Base-by-base conservation (phyloP, 1,140 invertebrate genomes). In the Araneus ventricosus region DNA sequence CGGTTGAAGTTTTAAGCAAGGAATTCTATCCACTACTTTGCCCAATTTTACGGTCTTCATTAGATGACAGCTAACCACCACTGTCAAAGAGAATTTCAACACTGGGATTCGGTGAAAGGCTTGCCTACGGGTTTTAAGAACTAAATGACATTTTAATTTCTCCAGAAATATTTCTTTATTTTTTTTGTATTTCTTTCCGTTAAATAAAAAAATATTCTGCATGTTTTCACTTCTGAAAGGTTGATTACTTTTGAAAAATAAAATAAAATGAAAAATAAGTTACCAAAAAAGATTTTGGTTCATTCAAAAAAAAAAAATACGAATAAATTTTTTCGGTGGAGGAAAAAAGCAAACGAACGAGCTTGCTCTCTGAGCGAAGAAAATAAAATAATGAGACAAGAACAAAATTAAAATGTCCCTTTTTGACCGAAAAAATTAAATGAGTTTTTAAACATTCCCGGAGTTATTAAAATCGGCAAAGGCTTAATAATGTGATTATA, bases 71-170 rank as follows among this genome's bases (percentile, higher is more conserved):
- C 24, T 22, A 27, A 63, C 34, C 45, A 6, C 75, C 17, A 27
- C 57, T 91, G 89, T 91, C 79, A 91, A 91, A 79, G 75, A 70
- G 88, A 41, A 90, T 59, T 80, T 45, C 30, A 39, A 1, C 22
- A 37, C 24, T 10, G n/a, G 24, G 10, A 39, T 39, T 41, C 37
- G 45, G 84, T 14, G 30, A 27, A 45, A 67, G 39, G 17, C 63
- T 52, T n/a, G 67, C 37, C 89, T 63, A 80, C 70, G 57, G 79
- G 41, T 79, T 90, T 80, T 70, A 30, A 27, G 70, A 91, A 91
- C 59, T 91, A 91, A 91, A 91, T 84, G 89, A 91, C 89, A 91
- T 82, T 91, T 91, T 91, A 91, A 91, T 91, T 91, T 91, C 89
- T 91, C 20, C 37, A 75, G 63, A 88, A 45, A 75, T 14, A 37